Evolutionary conservation across 2,113 vertebrate genomes (phyloP).

Genomic region (Daboia siamensis): DNA sequence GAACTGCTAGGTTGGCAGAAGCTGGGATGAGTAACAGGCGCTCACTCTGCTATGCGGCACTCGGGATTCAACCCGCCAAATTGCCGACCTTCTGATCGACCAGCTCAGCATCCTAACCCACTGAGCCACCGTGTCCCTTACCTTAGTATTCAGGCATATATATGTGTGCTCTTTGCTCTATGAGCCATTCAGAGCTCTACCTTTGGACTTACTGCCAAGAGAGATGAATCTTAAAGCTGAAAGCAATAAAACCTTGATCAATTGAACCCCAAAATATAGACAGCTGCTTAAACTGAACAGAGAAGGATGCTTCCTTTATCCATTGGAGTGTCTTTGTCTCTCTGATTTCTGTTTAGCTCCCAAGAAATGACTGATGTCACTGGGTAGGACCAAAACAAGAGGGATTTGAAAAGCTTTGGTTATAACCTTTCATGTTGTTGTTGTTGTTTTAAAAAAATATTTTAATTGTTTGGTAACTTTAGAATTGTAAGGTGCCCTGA

Average conservation of each 20-base stretch:
- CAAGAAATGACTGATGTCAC: neutral
- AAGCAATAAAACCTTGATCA: neutral
- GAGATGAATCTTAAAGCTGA: neutral
- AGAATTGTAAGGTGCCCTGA: neutral
- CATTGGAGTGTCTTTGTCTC: neutral
- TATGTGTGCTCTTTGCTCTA: neutral
- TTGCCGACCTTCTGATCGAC: too few species aligned
- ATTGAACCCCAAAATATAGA: neutral
- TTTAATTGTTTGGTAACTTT: neutral
- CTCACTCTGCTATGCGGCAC: too few species aligned
- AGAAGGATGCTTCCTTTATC: neutral
- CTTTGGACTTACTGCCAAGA: too few species aligned
- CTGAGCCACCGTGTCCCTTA: too few species aligned
- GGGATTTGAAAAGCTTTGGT: neutral
- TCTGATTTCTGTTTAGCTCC: neutral
- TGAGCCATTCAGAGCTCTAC: neutral
- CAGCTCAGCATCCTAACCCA: too few species aligned
- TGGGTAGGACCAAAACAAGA: neutral
- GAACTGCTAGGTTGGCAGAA: too few species aligned
- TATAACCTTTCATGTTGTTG: neutral
- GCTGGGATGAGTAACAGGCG: too few species aligned
- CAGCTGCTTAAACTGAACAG: neutral
- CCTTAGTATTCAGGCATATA: neutral
- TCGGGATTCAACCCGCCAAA: too few species aligned
- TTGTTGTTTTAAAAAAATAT: neutral